Evolutionary conservation across 2,113 vertebrate species (phyloP).

Genomic region (Marmota flaviventris): DNA sequence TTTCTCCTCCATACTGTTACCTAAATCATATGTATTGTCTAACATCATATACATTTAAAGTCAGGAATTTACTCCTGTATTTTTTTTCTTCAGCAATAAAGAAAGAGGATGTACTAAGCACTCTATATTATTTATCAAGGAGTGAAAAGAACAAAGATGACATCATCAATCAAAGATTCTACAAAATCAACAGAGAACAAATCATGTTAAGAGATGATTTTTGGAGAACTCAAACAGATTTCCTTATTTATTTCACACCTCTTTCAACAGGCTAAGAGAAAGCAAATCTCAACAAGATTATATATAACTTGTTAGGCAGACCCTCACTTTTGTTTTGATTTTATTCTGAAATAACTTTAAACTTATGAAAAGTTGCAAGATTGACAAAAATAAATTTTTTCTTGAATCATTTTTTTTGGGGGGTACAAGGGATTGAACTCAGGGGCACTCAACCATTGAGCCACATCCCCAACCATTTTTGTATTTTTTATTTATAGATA

Average conservation of each 20-base stretch:
- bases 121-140: not conserved
- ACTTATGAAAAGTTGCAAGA: conserved; percentile 24
- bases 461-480: too few species aligned
- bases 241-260: not conserved
- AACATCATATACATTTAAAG: conserved; percentile 7
- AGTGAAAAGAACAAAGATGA: not conserved
- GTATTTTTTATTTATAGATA: too few species aligned
- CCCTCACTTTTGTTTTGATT: not conserved
- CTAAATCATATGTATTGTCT: conserved; percentile 10
- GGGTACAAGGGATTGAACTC: too few species aligned
- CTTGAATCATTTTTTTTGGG: not conserved
- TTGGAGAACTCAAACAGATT: not conserved
- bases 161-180: not conserved
- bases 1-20: conserved; percentile 19
- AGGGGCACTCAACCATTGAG: too few species aligned
- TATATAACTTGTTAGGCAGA: not conserved
- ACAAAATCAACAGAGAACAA: conserved; percentile 6
- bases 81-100: conserved; percentile 28
- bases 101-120: not conserved
- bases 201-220: not conserved
- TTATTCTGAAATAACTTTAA: conserved; percentile 30
- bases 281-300: not conserved
- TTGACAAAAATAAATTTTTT: not conserved
- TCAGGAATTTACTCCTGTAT: conserved; percentile 7
- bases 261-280: conserved; percentile 22